Evolutionary conservation across 2,113 vertebrate species (phyloP).

Genomic region (Ageneiosus marmoratus): DNA sequence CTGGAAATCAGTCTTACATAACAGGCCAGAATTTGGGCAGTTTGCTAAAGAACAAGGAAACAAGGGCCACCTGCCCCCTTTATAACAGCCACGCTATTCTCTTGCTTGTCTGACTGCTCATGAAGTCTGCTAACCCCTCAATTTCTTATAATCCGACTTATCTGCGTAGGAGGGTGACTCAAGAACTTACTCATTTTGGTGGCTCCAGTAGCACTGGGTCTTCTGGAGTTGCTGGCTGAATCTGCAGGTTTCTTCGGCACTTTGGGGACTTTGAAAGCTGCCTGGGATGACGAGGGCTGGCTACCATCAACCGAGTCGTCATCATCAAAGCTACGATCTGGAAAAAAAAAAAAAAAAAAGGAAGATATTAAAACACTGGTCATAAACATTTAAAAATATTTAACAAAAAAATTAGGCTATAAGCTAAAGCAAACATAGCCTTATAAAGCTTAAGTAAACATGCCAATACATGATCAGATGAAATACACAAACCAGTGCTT

Average conservation of each 20-base stretch:
- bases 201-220: conserved; percentile 84
- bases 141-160: background rate
- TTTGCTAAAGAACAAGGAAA: background rate
- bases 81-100: background rate
- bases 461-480: background rate
- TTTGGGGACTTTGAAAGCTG: conserved; percentile 90
- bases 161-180: background rate
- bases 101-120: background rate
- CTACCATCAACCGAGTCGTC: conserved; percentile 96
- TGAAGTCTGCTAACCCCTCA: background rate
- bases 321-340: conserved; percentile 97
- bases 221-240: conserved; percentile 78
- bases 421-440: background rate
- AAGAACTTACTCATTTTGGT: conserved; percentile 82
- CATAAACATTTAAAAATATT: background rate
- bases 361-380: background rate
- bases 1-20: background rate
- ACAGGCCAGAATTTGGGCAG: background rate
- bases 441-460: background rate
- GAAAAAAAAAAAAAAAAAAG: conserved; percentile 45
- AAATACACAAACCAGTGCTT: background rate
- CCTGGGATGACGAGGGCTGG: conserved; percentile 85
- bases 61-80: background rate
- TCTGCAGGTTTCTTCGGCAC: conserved; percentile 90
- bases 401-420: background rate